phyloP scores from a whole-genome alignment of 2,888 invertebrate species.

The Hemicrepidius hirtus region DNA sequence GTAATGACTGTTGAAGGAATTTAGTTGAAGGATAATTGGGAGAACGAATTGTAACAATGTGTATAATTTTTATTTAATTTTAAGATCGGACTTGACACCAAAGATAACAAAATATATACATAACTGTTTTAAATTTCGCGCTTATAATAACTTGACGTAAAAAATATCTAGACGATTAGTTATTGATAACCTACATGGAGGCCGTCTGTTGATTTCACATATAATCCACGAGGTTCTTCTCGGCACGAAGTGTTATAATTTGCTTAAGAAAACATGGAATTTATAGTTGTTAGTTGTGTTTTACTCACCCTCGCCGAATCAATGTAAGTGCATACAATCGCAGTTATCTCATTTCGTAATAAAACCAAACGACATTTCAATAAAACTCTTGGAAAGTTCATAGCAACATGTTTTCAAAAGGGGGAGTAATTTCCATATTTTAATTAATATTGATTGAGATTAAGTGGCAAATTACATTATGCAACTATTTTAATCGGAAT shows the following conservation, averaged over 20 bases:
- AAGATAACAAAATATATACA: slow-evolving; percentile 14
- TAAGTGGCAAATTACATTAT: slow-evolving; percentile 24
- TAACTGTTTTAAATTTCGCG: slow-evolving; percentile 49
- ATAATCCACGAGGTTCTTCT: slow-evolving; percentile 53
- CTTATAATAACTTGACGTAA: slow-evolving; percentile 46
- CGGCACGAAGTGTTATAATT: slow-evolving; percentile 46
- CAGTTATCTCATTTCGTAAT: not conserved
- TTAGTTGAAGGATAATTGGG: no score
- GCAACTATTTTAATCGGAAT: slow-evolving; percentile 18
- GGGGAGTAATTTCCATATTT: slow-evolving; percentile 7
- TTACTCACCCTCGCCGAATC: slow-evolving; percentile 42
- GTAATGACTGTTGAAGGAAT: no score
- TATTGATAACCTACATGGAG: slow-evolving; percentile 52
- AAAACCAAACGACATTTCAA: not conserved
- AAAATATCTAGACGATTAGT: slow-evolving; percentile 51
- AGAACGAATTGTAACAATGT: not conserved
- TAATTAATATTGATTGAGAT: slow-evolving; percentile 21
- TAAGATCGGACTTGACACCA: not conserved
- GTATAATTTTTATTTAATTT: not conserved
- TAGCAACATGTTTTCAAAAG: not conserved
- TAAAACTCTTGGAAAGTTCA: not conserved
- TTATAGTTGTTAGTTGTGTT: slow-evolving; percentile 47
- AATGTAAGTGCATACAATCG: slow-evolving; percentile 41
- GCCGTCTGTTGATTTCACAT: slow-evolving; percentile 52
- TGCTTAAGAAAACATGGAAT: slow-evolving; percentile 43